These are phyloP conservation scores for Cactoblastis cactorum DNA, from an alignment of 2,888 invertebrate species.

Conservation along the genomic window DNA sequence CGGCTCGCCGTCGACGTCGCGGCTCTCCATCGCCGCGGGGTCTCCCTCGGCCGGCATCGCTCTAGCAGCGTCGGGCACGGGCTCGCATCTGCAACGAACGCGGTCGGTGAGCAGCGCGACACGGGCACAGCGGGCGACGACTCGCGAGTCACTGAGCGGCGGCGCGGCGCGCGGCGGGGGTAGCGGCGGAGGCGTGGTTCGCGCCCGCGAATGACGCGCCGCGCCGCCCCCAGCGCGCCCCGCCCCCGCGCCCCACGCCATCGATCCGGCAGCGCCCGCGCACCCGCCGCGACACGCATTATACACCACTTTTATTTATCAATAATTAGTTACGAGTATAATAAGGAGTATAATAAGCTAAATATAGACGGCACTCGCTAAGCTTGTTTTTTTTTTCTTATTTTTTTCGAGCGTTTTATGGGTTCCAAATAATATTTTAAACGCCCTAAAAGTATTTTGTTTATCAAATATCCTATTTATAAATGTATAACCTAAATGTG, in stretches of 20 bases:
- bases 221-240: conserved; percentile 39
- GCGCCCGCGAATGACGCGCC: conserved; percentile 42
- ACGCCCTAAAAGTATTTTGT: no score
- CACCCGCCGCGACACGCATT: conserved; percentile 22
- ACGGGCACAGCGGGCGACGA: conserved; percentile 53
- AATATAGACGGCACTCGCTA: no score
- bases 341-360: no score
- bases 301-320: neutral
- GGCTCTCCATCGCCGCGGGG: conserved; percentile 67
- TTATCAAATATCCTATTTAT: no score
- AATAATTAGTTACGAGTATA: neutral
- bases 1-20: conserved; percentile 80
- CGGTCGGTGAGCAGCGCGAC: conserved; percentile 40
- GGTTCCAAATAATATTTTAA: no score
- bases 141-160: conserved; percentile 64
- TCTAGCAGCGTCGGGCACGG: conserved; percentile 41
- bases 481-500: no score
- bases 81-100: conserved; percentile 69
- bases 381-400: no score
- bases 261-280: conserved; percentile 25
- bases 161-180: conserved; percentile 28
- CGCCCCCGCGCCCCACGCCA: conserved; percentile 30
- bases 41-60: conserved; percentile 75
- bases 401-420: no score
- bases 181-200: conserved; percentile 46